phyloP scores from a whole-genome alignment of 1,140 invertebrate species.

The Megathymus violae region DNA sequence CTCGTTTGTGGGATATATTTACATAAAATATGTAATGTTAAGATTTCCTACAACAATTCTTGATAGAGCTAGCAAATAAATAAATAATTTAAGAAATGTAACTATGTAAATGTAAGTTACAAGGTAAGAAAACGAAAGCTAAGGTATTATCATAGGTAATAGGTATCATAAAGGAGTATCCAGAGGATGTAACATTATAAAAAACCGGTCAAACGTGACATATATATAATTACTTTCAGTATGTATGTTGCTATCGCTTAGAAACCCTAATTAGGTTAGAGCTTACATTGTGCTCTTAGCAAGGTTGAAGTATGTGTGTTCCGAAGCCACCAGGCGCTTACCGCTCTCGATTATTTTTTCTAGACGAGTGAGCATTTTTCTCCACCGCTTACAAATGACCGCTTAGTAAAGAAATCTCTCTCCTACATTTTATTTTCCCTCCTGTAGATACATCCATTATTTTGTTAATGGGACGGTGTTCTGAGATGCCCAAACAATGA shows the following conservation, averaged over 20 bases:
- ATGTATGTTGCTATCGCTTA: conserved; percentile 4
- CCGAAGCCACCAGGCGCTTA: conserved; percentile 34
- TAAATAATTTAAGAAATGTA: too few relatives aligned
- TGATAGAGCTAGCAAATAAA: too few relatives aligned
- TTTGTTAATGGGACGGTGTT: conserved; percentile 73
- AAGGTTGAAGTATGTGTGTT: conserved; percentile 23
- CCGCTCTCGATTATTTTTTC: conserved; percentile 67
- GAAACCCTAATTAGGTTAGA: conserved; percentile 24
- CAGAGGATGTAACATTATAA: neutral
- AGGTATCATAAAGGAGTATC: too few relatives aligned
- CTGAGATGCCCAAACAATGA: conserved; percentile 64
- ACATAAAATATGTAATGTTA: too few relatives aligned
- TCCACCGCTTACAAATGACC: conserved; percentile 74
- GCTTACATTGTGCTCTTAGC: conserved; percentile 15
- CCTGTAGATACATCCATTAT: conserved; percentile 67
- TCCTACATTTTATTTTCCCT: conserved; percentile 64
- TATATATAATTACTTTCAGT: conserved; percentile 1
- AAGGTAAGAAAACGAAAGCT: neutral
- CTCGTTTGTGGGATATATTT: too few relatives aligned
- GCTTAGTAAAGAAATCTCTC: conserved; percentile 68
- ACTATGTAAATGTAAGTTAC: too few relatives aligned
- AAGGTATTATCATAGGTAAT: neutral
- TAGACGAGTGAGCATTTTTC: conserved; percentile 72
- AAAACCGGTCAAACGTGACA: conserved; percentile 3
- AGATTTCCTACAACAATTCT: too few relatives aligned